Evolutionary conservation across 2,113 vertebrate genomes (phyloP).

Genomic region (Corythoichthys haematopterus): DNA sequence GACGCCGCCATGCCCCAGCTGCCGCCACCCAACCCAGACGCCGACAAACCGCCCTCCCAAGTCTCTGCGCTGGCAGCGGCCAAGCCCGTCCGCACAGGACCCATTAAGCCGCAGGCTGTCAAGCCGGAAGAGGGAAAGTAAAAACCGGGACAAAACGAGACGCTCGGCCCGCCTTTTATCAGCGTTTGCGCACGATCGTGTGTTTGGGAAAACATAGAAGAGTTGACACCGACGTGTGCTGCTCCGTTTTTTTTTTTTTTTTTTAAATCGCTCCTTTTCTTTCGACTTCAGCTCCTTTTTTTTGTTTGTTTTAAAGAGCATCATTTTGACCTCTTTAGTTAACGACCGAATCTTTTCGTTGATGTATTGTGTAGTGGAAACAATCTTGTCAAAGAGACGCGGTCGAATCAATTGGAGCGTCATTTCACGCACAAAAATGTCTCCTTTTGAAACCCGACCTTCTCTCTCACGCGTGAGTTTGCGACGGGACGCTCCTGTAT

Average conservation of each 20-base stretch:
- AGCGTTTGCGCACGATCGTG: constrained; percentile 11
- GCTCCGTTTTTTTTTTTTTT: constrained; percentile 59
- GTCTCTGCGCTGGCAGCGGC: constrained; percentile 49
- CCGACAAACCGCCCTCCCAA: constrained; percentile 74
- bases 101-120: constrained; percentile 98
- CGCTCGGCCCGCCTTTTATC: constrained; percentile 34
- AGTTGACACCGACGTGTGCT: constrained; percentile 57
- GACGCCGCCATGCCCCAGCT: constrained; percentile 52
- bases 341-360: constrained; percentile 35
- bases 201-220: constrained; percentile 34
- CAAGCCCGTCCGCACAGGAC: constrained; percentile 95
- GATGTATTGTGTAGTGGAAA: constrained; percentile 55
- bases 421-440: constrained; percentile 22
- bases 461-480: constrained; percentile 49
- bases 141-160: constrained; percentile 41
- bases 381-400: constrained; percentile 47
- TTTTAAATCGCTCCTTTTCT: constrained; percentile 6
- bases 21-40: constrained; percentile 74
- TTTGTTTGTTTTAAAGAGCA: constrained; percentile 36
- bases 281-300: constrained; percentile 40
- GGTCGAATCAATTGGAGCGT: constrained; percentile 39
- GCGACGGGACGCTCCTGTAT: constrained; percentile 36
- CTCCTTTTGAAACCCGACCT: constrained; percentile 50
- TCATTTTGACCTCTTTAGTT: constrained; percentile 35
- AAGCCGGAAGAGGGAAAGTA: constrained; percentile 87